These are phyloP conservation scores for Chymomyza costata DNA, from an alignment of 1,140 invertebrate species.

Conservation along the genomic window DNA sequence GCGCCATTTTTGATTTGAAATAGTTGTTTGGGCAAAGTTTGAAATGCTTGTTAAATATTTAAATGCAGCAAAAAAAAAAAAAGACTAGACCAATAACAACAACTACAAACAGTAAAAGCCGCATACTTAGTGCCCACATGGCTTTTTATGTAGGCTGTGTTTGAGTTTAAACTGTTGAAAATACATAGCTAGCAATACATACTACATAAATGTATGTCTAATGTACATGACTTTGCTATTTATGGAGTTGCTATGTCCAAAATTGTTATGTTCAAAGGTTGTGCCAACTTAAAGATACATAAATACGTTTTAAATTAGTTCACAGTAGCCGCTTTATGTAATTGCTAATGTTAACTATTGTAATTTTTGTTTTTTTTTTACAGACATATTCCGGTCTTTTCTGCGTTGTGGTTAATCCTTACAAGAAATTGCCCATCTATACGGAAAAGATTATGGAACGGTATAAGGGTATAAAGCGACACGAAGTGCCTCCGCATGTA, in stretches of 20 bases:
- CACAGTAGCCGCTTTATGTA: slow-evolving; percentile 8
- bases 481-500: slow-evolving; percentile 99
- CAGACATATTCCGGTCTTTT: slow-evolving; percentile 99
- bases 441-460: slow-evolving; percentile 99
- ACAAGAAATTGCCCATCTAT: slow-evolving; percentile 99
- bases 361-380: slow-evolving; percentile 74
- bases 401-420: slow-evolving; percentile 99
- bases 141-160: slow-evolving; percentile 25
- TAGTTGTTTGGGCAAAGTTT: slow-evolving; percentile 13
- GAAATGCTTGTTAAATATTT: slow-evolving; percentile 62
- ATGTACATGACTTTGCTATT: slow-evolving; percentile 51
- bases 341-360: not conserved
- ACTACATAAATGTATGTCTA: slow-evolving; percentile 17
- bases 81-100: too few relatives aligned
- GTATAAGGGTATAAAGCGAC: slow-evolving; percentile 99
- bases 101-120: slow-evolving; percentile 49
- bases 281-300: slow-evolving; percentile 9
- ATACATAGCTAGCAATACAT: slow-evolving; percentile 30
- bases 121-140: slow-evolving; percentile 66
- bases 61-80: slow-evolving; percentile 21
- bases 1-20: slow-evolving; percentile 25
- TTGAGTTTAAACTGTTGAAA: slow-evolving; percentile 29
- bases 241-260: slow-evolving; percentile 31
- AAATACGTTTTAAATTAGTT: not conserved
- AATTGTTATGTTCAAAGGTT: slow-evolving; percentile 19